Evolutionary conservation across 2,797 vertebrate genomes (phyloP).

Genomic region (Enteromius treurensis): DNA sequence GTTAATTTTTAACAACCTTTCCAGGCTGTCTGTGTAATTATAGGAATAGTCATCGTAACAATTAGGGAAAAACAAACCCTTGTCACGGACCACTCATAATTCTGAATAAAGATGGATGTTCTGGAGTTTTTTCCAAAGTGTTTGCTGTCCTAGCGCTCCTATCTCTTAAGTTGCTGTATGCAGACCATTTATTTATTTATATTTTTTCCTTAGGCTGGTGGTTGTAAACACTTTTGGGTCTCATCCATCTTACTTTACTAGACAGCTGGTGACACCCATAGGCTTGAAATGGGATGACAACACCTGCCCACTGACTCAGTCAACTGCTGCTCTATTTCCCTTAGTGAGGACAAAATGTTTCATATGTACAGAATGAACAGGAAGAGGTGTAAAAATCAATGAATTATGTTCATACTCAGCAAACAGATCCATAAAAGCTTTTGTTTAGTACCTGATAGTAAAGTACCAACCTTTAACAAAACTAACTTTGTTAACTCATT

Average conservation of each 20-base stretch:
- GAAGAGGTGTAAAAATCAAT: background rate
- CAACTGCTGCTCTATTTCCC: background rate
- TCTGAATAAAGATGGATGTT: conserved; percentile 1
- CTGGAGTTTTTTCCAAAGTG: background rate
- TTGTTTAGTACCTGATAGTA: background rate
- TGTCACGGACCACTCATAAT: background rate
- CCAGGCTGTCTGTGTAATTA: background rate
- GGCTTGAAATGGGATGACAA: conserved; percentile 50
- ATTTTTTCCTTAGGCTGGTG: background rate
- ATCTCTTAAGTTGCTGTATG: background rate
- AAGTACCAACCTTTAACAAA: background rate
- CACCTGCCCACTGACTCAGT: conserved; percentile 27
- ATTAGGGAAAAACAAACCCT: background rate
- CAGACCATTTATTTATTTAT: conserved; percentile 18
- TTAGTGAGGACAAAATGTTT: conserved; percentile 12
- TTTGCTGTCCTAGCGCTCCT: background rate
- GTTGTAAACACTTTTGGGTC: conserved; percentile 40
- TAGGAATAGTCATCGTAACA: background rate
- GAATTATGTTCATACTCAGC: conserved; percentile 1
- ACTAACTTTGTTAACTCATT: background rate
- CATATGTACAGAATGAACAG: background rate
- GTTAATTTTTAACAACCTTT: background rate
- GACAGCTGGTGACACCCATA: conserved; percentile 51
- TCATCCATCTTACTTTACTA: conserved; percentile 40
- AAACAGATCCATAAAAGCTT: background rate